Conservation (phyloP, 2,888 invertebrate genomes). For the Lasioglossum marginatum region DNA sequence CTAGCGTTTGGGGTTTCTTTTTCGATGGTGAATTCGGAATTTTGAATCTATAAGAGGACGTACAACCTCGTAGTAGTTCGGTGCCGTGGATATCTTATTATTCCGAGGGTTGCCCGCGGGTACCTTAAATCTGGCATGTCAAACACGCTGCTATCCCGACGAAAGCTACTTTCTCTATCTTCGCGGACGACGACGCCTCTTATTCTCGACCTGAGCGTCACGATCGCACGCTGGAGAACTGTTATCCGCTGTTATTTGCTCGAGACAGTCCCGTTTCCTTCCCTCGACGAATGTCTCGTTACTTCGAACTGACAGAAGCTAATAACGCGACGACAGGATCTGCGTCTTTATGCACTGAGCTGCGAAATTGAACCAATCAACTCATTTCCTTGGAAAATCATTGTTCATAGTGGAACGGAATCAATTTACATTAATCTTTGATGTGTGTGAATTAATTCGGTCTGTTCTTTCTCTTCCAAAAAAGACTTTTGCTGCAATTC, state of each 20-base stretch:
- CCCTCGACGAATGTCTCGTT: not conserved
- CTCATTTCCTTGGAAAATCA: not conserved
- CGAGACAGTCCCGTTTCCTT: not conserved
- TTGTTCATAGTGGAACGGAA: not conserved
- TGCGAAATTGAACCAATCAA: not conserved
- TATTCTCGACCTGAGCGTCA: slow-evolving; percentile 46
- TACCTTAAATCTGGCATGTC: slow-evolving; percentile 70
- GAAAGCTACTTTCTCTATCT: slow-evolving; percentile 35
- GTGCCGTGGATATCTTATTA: slow-evolving; percentile 57
- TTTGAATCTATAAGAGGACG: slow-evolving; percentile 48
- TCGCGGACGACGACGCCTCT: slow-evolving; percentile 34
- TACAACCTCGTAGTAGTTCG: slow-evolving; percentile 39
- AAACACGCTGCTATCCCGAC: slow-evolving; percentile 55
- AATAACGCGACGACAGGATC: not conserved
- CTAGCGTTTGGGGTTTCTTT: slow-evolving; percentile 3
- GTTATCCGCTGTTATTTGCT: slow-evolving; percentile 9
- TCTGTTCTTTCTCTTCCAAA: too few species aligned
- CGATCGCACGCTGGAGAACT: slow-evolving; percentile 14
- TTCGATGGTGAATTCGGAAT: slow-evolving; percentile 44
- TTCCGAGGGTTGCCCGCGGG: slow-evolving; percentile 59
- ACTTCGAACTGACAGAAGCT: not conserved
- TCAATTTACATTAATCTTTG: not conserved
- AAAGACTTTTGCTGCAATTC: too few species aligned
- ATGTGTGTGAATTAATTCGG: too few species aligned
- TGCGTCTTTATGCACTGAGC: not conserved